These are phyloP conservation scores for Cinclus mexicanus DNA, from an alignment of 2,113 vertebrate species.

Conservation along the genomic window DNA sequence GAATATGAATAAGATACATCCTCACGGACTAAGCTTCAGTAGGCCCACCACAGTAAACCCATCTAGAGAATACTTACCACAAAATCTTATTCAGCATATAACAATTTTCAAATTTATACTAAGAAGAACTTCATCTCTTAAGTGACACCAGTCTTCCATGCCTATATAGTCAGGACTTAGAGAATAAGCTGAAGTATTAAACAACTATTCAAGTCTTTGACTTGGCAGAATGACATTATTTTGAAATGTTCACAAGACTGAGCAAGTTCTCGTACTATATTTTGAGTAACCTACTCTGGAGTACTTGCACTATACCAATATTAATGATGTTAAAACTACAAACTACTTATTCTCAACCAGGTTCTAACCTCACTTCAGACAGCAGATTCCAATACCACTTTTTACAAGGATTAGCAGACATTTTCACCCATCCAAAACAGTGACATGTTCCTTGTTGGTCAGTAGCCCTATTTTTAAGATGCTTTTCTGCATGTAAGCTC, in stretches of 20 bases:
- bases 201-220: background rate
- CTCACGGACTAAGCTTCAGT: background rate
- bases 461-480: background rate
- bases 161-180: background rate
- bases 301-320: background rate
- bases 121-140: background rate
- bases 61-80: background rate
- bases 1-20: background rate
- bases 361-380: background rate
- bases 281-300: background rate
- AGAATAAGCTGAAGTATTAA: background rate
- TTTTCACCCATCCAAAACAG: background rate
- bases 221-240: background rate
- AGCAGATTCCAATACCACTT: background rate
- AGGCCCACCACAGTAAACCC: background rate
- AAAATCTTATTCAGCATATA: background rate
- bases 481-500: background rate
- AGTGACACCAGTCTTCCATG: background rate
- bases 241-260: background rate
- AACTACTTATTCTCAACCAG: background rate
- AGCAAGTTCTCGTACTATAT: background rate
- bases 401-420: background rate
- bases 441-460: background rate
- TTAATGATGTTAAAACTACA: background rate
- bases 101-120: background rate